Evolutionary conservation across 2,888 invertebrate species (phyloP).

Genomic region (Bruchidius siliquastri): DNA sequence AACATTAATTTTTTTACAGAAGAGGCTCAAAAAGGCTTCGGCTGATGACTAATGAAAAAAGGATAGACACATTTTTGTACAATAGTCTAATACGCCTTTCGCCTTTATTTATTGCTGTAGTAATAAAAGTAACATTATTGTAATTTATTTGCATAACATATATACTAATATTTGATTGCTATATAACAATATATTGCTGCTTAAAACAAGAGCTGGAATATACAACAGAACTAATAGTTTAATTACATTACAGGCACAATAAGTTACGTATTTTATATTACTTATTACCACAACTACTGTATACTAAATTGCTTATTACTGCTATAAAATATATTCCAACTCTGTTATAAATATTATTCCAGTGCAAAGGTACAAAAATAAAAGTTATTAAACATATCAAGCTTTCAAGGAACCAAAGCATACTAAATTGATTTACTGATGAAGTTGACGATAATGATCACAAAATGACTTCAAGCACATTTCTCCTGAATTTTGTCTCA

Average conservation of each 20-base stretch:
- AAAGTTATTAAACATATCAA: too few relatives aligned
- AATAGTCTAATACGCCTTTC: neutral
- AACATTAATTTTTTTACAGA: conserved; percentile 41
- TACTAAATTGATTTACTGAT: too few relatives aligned
- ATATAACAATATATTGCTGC: neutral
- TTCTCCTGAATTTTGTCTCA: too few relatives aligned
- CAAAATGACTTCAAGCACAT: too few relatives aligned
- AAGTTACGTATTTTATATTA: neutral
- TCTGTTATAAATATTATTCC: neutral
- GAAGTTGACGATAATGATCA: too few relatives aligned
- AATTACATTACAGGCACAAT: too few relatives aligned
- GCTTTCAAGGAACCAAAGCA: too few relatives aligned
- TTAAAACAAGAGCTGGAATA: neutral
- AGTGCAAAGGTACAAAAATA: neutral
- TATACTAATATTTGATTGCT: neutral
- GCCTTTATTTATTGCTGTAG: neutral
- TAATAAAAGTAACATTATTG: neutral
- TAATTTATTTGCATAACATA: neutral
- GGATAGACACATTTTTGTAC: neutral
- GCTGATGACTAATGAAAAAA: conserved; percentile 32
- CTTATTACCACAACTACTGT: too few relatives aligned
- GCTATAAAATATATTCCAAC: neutral
- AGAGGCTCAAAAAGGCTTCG: conserved; percentile 45
- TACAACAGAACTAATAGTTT: neutral
- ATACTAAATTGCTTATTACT: neutral